A percentile compares a stretch with the other conserved stretches of the same genome.
phyloP scores from a whole-genome alignment of 2,888 invertebrate species.

The Parasteatoda lunata region DNA sequence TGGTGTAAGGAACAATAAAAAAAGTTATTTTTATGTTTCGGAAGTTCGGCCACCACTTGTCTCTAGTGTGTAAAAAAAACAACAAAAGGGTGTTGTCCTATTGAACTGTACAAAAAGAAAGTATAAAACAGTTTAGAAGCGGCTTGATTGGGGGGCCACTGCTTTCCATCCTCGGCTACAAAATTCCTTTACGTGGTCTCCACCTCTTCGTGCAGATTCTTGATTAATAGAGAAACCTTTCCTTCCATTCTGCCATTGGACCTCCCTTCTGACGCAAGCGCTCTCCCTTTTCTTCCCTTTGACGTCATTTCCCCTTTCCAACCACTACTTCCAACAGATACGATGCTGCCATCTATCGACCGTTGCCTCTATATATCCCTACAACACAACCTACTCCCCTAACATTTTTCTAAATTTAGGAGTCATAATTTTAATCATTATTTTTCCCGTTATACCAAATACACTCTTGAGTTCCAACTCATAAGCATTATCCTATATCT shows the following conservation, averaged over 20 bases:
- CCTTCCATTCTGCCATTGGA: constrained; percentile 63
- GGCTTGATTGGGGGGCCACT: constrained; percentile 13
- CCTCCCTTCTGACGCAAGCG: constrained; percentile 57
- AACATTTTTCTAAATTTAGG: neutral
- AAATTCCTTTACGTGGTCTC: constrained; percentile 9
- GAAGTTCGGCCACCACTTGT: neutral
- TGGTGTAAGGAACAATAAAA: neutral
- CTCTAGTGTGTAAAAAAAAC: neutral
- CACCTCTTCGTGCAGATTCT: constrained; percentile 10
- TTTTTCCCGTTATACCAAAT: neutral
- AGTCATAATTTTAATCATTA: neutral
- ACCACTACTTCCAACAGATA: neutral
- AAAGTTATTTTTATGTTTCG: neutral
- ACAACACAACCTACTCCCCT: neutral
- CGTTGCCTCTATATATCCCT: neutral
- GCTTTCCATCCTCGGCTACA: constrained; percentile 43
- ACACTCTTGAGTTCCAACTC: too few relatives aligned
- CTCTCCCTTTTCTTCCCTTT: constrained; percentile 25
- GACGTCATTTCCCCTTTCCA: constrained; percentile 43
- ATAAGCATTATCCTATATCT: too few relatives aligned
- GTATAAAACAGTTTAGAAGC: constrained; percentile 24
- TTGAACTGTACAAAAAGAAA: too few relatives aligned
- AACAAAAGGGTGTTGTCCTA: neutral
- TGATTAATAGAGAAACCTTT: constrained; percentile 36
- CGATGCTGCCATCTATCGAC: constrained; percentile 37